These are phyloP conservation scores for Empidonax alnorum DNA, from an alignment of 2,113 vertebrate species.

Conservation along the genomic window DNA sequence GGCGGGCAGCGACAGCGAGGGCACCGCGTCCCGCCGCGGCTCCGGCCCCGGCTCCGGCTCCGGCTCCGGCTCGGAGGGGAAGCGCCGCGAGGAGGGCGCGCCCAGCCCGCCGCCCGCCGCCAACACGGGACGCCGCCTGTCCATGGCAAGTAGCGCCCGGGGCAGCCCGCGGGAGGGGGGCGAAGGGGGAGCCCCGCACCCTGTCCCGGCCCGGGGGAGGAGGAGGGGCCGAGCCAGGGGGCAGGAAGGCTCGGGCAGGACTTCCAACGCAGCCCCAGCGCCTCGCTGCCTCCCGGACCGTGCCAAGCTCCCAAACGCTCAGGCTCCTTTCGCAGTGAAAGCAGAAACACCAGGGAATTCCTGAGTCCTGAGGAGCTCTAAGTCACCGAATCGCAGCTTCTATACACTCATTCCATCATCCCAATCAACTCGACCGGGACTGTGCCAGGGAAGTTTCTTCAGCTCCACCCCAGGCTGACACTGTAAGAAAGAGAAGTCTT, in stretches of 20 bases:
- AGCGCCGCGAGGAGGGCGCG: conserved; percentile 72
- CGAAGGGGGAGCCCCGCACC: neutral
- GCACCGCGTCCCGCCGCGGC: conserved; percentile 70
- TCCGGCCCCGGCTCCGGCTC: conserved; percentile 59
- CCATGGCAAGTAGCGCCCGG: conserved; percentile 86
- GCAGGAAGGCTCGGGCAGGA: neutral
- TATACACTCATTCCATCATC: neutral
- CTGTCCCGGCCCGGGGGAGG: neutral
- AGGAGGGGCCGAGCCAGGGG: neutral
- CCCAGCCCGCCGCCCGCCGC: conserved; percentile 70
- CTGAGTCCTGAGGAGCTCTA: neutral
- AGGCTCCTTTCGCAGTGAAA: neutral
- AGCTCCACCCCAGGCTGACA: neutral
- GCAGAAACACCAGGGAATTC: neutral
- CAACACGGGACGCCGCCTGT: conserved; percentile 82
- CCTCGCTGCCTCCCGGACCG: neutral
- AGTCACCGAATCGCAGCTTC: neutral
- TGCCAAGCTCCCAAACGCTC: neutral
- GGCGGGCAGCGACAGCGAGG: conserved; percentile 74
- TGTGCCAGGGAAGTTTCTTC: neutral
- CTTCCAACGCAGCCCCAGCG: rapidly evolving
- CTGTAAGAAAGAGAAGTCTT: neutral
- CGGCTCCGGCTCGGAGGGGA: conserved; percentile 70
- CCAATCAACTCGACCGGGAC: too few relatives aligned
- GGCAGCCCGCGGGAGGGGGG: neutral